Evolutionary conservation across 2,797 vertebrate species (phyloP).

Genomic region (Scolopax rusticola): DNA sequence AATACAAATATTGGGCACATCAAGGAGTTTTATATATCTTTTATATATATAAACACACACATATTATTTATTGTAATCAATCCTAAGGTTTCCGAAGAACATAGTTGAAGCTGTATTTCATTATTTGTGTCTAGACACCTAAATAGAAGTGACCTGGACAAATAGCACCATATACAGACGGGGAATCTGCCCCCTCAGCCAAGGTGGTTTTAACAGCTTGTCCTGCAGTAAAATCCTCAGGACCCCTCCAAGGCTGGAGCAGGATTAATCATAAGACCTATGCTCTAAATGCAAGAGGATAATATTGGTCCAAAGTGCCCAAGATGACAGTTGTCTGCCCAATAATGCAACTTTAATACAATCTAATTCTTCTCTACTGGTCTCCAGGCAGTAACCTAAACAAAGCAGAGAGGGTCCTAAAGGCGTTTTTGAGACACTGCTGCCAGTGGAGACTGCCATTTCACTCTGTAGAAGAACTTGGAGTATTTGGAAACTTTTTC

Average conservation of each 20-base stretch:
- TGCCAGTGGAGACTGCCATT: not conserved
- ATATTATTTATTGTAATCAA: not conserved
- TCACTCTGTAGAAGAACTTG: not conserved
- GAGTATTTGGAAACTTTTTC: not conserved
- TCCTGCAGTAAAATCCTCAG: not conserved
- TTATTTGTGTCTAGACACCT: not conserved
- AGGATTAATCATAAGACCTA: not conserved
- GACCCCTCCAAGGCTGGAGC: not conserved
- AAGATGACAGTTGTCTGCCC: not conserved
- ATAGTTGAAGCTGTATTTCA: not conserved
- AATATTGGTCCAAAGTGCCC: not conserved
- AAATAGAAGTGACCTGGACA: not conserved
- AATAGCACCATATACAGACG: not conserved
- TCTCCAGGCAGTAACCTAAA: not conserved
- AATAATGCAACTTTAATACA: not conserved
- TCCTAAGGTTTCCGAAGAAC: not conserved
- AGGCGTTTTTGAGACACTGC: not conserved
- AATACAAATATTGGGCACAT: not conserved
- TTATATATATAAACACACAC: not conserved
- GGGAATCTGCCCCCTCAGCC: not conserved
- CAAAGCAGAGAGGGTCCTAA: not conserved
- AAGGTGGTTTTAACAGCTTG: not conserved
- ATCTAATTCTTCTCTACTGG: not conserved
- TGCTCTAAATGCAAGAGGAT: not conserved
- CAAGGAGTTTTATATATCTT: not conserved